These are phyloP conservation scores for Guaruba guarouba DNA, from an alignment of 2,113 vertebrate genomes.

Conservation along the genomic window DNA sequence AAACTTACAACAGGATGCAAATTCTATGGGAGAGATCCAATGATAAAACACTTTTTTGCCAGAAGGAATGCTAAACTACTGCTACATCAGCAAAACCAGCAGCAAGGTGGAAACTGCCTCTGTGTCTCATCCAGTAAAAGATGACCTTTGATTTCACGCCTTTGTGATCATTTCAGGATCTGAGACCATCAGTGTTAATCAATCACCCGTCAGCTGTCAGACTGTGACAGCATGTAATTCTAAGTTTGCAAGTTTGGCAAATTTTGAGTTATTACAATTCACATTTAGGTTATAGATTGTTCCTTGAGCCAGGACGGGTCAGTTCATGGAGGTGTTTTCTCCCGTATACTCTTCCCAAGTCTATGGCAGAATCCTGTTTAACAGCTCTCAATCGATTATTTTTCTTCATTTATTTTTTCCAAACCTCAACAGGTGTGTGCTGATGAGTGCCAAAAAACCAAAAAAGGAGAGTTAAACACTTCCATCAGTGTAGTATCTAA, in stretches of 20 bases:
- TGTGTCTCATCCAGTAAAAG: not conserved
- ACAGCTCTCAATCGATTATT: not conserved
- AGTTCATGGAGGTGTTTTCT: not conserved
- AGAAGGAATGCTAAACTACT: not conserved
- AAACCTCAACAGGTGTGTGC: not conserved
- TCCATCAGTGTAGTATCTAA: not conserved
- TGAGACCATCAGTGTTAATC: not conserved
- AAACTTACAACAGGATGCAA: not conserved
- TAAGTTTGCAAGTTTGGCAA: not conserved
- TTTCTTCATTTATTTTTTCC: not conserved
- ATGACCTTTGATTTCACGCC: not conserved
- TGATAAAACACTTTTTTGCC: not conserved
- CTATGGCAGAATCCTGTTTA: not conserved
- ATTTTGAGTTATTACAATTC: not conserved
- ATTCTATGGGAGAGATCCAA: not conserved
- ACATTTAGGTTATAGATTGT: not conserved
- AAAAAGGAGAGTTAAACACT: not conserved
- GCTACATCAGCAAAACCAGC: not conserved
- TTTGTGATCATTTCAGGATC: not conserved
- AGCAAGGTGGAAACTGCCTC: not conserved
- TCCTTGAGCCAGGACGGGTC: not conserved
- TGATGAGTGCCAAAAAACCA: not conserved
- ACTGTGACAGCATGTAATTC: not conserved
- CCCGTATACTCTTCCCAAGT: not conserved
- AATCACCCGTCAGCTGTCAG: not conserved